Conservation (phyloP, 2,797 vertebrate genomes). For the Caiman crocodilus region DNA sequence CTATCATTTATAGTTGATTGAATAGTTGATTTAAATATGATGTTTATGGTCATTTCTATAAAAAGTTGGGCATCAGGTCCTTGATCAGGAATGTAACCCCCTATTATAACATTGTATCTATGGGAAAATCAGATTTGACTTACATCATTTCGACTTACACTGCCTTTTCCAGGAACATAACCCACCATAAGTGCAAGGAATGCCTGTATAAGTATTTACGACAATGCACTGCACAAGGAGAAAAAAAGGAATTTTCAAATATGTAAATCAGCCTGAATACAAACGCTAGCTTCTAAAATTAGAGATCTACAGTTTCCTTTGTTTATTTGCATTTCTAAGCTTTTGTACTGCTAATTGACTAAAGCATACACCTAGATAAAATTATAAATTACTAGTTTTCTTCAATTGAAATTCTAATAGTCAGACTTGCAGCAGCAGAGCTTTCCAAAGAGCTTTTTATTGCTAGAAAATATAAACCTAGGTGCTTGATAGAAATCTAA, state of each 20-base stretch:
- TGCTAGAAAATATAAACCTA: conserved; percentile 10
- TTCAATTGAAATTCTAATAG: not conserved
- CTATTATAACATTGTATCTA: too few species aligned
- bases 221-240: not conserved
- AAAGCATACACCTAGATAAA: not conserved
- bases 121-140: too few species aligned
- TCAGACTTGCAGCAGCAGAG: not conserved
- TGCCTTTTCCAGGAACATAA: too few species aligned
- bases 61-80: too few species aligned
- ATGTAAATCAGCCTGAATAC: not conserved
- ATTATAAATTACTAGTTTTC: not conserved
- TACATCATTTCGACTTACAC: too few species aligned
- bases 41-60: too few species aligned
- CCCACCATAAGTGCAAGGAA: too few species aligned
- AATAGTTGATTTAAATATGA: too few species aligned
- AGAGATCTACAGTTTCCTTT: not conserved
- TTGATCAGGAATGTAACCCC: too few species aligned
- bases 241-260: not conserved
- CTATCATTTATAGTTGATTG: too few species aligned
- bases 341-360: not conserved
- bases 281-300: not conserved
- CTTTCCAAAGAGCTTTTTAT: not conserved
- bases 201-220: too few species aligned
- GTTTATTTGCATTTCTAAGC: not conserved
- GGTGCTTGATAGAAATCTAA: conserved; percentile 3